These are phyloP conservation scores for Gracilinanus agilis DNA, from an alignment of 2,113 vertebrate species.

Conservation along the genomic window DNA sequence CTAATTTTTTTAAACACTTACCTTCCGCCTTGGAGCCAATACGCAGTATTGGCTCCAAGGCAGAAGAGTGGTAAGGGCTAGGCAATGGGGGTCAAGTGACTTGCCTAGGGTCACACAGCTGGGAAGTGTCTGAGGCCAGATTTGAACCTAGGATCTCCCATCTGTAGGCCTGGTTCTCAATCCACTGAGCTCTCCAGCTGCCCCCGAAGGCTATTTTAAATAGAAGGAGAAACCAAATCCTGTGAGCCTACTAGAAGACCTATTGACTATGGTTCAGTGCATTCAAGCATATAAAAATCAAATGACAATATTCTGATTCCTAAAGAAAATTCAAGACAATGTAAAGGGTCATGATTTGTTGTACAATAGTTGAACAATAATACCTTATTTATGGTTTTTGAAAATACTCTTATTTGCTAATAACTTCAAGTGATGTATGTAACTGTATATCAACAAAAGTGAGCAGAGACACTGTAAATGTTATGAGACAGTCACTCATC, in stretches of 20 bases:
- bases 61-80: too few relatives aligned
- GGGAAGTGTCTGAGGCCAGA: too few relatives aligned
- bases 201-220: slow-evolving; percentile 32
- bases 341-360: not conserved
- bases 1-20: too few relatives aligned
- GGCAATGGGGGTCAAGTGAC: too few relatives aligned
- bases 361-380: not conserved
- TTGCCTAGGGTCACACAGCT: too few relatives aligned
- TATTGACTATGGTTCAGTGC: not conserved
- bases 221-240: slow-evolving; percentile 45
- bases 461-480: not conserved
- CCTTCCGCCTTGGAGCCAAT: too few relatives aligned
- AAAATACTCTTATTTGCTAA: slow-evolving; percentile 24
- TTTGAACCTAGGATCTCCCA: too few relatives aligned
- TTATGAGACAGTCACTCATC: not conserved
- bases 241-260: not conserved
- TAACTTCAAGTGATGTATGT: slow-evolving; percentile 14
- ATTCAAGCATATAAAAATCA: not conserved
- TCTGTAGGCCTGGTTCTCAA: too few relatives aligned
- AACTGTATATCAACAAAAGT: slow-evolving; percentile 1
- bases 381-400: not conserved
- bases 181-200: too few relatives aligned
- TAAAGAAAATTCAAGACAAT: slow-evolving; percentile 39
- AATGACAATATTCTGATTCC: not conserved
- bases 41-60: too few relatives aligned